Evolutionary conservation across 2,888 invertebrate genomes (phyloP).

Genomic region (Augochlorella aurata): DNA sequence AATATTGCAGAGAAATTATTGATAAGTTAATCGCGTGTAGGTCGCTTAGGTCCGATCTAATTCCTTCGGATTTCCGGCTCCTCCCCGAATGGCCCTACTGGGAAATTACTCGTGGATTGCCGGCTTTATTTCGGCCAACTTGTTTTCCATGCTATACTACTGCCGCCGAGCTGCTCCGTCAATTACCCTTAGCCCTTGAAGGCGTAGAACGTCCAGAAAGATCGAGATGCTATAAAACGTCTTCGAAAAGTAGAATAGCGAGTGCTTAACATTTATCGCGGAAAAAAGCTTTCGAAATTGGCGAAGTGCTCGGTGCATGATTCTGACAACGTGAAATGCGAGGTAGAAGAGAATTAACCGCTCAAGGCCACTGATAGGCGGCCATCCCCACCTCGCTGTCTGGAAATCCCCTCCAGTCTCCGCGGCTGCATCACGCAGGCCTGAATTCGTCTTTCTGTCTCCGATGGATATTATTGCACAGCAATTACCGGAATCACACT

Average conservation of each 20-base stretch:
- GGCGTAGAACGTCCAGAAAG: too few relatives aligned
- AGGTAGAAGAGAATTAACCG: neutral
- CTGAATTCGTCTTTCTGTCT: neutral
- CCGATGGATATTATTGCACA: neutral
- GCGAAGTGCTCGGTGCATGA: neutral
- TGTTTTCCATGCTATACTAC: slow-evolving; percentile 33
- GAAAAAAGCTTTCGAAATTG: neutral
- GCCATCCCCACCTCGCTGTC: neutral
- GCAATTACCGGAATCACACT: too few relatives aligned
- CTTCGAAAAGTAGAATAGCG: neutral
- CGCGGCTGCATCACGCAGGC: neutral
- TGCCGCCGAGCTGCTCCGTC: slow-evolving; percentile 29
- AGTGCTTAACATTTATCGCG: neutral
- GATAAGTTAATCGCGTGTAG: slow-evolving; percentile 3
- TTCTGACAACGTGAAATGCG: neutral
- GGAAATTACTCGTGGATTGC: slow-evolving; percentile 55
- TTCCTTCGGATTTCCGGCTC: slow-evolving; percentile 24
- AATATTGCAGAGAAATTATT: neutral
- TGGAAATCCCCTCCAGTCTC: neutral
- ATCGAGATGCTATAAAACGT: neutral
- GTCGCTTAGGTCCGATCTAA: neutral
- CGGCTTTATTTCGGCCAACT: slow-evolving; percentile 13
- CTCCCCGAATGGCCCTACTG: slow-evolving; percentile 49
- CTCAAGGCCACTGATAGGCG: neutral
- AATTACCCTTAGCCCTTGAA: neutral